Evolutionary conservation across 2,797 vertebrate genomes (phyloP), one percentile per base, ranked within the genome.

Genomic region (Menidia menidia): DNA sequence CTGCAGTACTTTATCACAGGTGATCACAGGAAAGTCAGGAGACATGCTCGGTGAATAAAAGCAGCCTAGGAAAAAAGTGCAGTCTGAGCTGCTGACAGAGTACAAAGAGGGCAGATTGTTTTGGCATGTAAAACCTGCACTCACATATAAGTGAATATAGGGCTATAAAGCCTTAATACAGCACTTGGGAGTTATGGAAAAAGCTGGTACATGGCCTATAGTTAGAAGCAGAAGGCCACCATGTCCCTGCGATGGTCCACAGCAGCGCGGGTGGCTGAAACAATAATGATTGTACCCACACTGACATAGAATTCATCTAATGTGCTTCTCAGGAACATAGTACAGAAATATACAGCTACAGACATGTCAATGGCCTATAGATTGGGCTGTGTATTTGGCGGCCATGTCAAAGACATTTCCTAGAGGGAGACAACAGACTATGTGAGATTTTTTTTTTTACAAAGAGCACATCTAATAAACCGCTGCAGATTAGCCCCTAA

Each of bases 71-170:
- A 70, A 82, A 25, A 84, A 81, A 85, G 78, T 78, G 53, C 64
- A 79, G 80, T 76, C 83, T 75, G 86, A 91, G 89, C 84, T 79
- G 84, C 84, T 88, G 91, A 92, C 89, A 92, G 89, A 88, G 82
- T 83, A 80, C 85, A 90, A 84, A 90, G 83, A 82, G 89, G 85
- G 88, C 88, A 92, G 91, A 91, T 86, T 91, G 91, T 87, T 91
- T 87, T 85, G 86, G 83, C 89, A 84, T 89, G 88, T 87, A 68
- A 80, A 81, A 80, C 81, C 74, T 77, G 39, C 55, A 68, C 89
- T 91, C 81, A 87, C 90, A 88, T 88, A 76, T 73, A 89, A 87
- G 81, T 88, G 87, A 86, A 92, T 90, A 84, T 88, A 81, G 87
- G 88, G 61, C 84, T 80, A 81, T 92, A 91, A 92, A 89, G 82